phyloP scores from a whole-genome alignment of 2,797 vertebrate genomes.

The Bufotes viridis region DNA sequence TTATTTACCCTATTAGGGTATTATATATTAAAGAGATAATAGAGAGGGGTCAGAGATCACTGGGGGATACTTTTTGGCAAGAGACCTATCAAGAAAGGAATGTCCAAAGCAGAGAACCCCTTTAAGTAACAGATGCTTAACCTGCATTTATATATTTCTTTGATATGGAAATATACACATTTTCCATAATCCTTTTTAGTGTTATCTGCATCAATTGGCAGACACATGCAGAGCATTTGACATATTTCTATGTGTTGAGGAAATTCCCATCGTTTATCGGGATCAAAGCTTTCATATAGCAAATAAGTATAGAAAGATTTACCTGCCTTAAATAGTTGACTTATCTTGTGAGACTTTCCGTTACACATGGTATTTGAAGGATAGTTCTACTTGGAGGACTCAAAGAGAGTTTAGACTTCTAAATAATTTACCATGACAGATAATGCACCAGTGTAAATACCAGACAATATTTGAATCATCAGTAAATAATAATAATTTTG shows the following conservation, averaged over 20 bases:
- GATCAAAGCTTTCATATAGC: not conserved
- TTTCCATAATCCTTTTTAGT: not conserved
- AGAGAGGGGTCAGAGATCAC: too few species aligned
- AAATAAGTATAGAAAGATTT: not conserved
- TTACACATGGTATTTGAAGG: conserved; percentile 6
- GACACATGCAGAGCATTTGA: not conserved
- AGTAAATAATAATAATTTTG: too few species aligned
- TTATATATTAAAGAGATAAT: too few species aligned
- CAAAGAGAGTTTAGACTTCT: too few species aligned
- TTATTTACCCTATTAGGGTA: too few species aligned
- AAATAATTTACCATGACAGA: too few species aligned
- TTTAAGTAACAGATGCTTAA: not conserved
- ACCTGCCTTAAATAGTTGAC: conserved; percentile 7
- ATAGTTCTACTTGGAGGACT: not conserved
- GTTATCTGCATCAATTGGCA: not conserved
- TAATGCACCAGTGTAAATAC: too few species aligned
- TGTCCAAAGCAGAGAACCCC: not conserved
- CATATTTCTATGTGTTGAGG: not conserved
- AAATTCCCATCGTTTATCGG: not conserved
- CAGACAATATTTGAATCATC: too few species aligned
- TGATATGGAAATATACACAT: not conserved
- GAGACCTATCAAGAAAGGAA: not conserved
- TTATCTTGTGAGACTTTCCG: not conserved
- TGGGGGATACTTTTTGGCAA: not conserved
- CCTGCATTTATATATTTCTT: not conserved